Percentiles rank a stretch among this genome's conserved stretches.
These are phyloP conservation scores for Drosophila limbata DNA, from an alignment of 2,888 invertebrate species.

Conservation along the genomic window DNA sequence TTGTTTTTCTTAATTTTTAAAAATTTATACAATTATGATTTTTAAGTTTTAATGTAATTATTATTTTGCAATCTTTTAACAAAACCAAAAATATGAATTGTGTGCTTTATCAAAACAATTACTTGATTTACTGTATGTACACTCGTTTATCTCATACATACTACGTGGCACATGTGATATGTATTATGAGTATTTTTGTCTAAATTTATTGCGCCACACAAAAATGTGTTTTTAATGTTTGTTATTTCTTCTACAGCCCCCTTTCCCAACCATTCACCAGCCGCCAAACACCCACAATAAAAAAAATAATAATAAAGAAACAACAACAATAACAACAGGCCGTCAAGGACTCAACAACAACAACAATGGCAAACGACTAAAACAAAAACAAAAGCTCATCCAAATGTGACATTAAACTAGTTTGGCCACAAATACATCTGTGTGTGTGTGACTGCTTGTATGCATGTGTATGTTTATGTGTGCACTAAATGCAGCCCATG, in stretches of 20 bases:
- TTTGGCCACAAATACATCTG: conserved; percentile 22
- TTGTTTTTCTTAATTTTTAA: too few species aligned
- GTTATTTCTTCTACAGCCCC: not conserved
- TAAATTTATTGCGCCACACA: conserved; percentile 39
- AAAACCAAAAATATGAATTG: too few species aligned
- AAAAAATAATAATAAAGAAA: not conserved
- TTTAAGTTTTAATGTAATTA: too few species aligned
- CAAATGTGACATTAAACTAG: conserved; percentile 47
- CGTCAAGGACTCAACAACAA: conserved; percentile 26
- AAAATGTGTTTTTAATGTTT: conserved; percentile 26
- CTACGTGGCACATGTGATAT: conserved; percentile 17
- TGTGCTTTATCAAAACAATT: not conserved
- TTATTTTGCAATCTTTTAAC: too few species aligned
- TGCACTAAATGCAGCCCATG: conserved; percentile 6
- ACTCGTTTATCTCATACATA: conserved; percentile 13
- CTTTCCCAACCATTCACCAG: not conserved
- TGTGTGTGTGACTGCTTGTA: not conserved
- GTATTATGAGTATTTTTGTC: conserved; percentile 20
- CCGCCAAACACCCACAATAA: not conserved
- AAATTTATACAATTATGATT: too few species aligned
- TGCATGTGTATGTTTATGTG: not conserved
- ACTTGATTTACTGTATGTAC: not conserved
- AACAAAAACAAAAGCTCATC: conserved; percentile 26
- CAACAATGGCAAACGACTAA: conserved; percentile 15
- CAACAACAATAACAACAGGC: not conserved